Base-by-base conservation (phyloP, 2,888 invertebrate species). In the Seira ritae region DNA sequence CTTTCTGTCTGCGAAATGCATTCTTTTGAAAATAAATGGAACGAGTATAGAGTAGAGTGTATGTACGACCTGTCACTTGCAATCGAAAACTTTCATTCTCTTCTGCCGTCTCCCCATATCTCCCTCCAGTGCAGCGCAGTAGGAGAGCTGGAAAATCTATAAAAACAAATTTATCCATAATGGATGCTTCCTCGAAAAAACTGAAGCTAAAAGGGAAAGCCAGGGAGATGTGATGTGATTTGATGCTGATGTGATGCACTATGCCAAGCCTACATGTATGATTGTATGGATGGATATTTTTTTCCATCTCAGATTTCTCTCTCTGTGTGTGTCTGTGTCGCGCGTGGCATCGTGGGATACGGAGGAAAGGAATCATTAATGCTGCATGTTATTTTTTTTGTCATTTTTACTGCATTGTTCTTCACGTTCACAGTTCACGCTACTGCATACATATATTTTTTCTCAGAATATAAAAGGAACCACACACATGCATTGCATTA, bases 61-160 rank as follows among this genome's bases (percentile, higher is more conserved):
- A n/a, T n/a, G 74, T 68, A 68, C 79, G 81, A 85, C 80, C 86
- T 87, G 87, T 87, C 87, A 87, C 80, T 86, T 85, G 73, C 87
- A 86, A 85, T 86, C 74, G 82, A 69, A 60, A 23, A 17, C 37
- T 15, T 24, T 62, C 31, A 4, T 4, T 31, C 8, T 8, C n/a
- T 15, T 37, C 24, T n/a, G 17, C 23, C 22, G 46, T 60, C 69
- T 70, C 70, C 77, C 69, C 66, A 66, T 15, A 22, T 69, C 69
- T 74, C 80, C 80, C 80, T 80, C 80, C 50, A 46, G 62, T 62
- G 23, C 65, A 19, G 46, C 69, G 37, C 73, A 46, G 42, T 66
- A 42, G 60, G 67, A 46, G 17, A 66, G n/a, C 31, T 31, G 31
- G 37, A 66, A 37, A 60, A 42, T 67, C 46, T 31, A 31, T 31